phyloP scores from a whole-genome alignment of 2,113 vertebrate genomes.

The Aplodontia rufa region DNA sequence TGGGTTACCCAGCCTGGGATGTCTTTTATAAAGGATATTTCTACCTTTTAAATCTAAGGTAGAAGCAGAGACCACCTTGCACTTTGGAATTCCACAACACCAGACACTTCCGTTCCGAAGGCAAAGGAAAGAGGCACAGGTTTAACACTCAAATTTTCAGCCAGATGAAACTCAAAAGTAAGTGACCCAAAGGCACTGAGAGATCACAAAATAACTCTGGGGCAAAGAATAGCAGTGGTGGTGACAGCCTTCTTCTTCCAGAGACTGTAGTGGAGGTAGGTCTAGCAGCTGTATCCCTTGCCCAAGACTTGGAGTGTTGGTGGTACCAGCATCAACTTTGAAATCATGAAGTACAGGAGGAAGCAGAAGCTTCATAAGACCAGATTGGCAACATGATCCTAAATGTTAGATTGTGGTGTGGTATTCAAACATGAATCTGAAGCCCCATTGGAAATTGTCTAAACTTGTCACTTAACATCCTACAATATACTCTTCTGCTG shows the following conservation, averaged over 20 bases:
- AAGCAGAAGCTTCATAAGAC: background rate
- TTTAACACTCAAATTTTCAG: background rate
- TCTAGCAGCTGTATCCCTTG: background rate
- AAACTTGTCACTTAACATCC: background rate
- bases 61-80: background rate
- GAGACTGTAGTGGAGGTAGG: rapidly evolving
- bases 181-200: background rate
- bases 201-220: too few relatives aligned
- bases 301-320: too few relatives aligned
- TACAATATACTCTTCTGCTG: background rate
- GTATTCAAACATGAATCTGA: background rate
- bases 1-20: background rate
- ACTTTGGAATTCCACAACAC: background rate
- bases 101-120: background rate
- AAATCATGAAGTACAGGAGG: background rate
- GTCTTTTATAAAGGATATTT: rapidly evolving
- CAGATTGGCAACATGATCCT: background rate
- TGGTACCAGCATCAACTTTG: background rate
- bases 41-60: background rate
- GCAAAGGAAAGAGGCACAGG: background rate
- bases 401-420: background rate
- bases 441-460: background rate
- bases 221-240: rapidly evolving
- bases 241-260: background rate
- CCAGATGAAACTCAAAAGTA: background rate